Percentiles rank a stretch among this genome's conserved stretches.
Conservation (phyloP, 2,113 vertebrate species). For the Melanerpes aurifrons region DNA sequence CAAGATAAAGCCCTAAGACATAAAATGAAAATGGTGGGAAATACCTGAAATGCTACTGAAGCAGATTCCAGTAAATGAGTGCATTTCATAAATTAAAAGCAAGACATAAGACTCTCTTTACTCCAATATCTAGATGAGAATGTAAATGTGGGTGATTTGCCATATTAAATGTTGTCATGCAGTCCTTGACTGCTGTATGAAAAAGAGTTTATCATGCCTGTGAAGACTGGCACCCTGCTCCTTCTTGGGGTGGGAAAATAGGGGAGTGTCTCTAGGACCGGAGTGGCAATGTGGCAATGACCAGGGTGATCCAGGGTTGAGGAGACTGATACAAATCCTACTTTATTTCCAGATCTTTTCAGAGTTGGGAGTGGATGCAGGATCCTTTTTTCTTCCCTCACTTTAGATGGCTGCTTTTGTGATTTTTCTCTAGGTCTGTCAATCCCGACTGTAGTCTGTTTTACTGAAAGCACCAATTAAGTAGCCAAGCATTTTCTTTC, state of each 20-base stretch:
- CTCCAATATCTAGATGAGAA: not conserved
- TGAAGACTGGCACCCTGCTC: not conserved
- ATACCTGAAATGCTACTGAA: not conserved
- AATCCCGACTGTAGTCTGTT: not conserved
- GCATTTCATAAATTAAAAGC: not conserved
- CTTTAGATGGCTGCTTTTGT: not conserved
- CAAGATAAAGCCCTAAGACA: not conserved
- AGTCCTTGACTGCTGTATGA: not conserved
- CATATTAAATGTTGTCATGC: not conserved
- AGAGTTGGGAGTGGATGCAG: not conserved
- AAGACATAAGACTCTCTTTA: not conserved
- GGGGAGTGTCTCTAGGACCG: not conserved
- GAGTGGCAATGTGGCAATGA: not conserved
- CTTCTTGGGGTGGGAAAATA: not conserved
- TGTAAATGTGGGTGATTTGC: not conserved
- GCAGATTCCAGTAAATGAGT: not conserved
- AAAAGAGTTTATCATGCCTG: not conserved
- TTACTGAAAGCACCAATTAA: constrained; percentile 49
- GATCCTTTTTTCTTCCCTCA: not conserved
- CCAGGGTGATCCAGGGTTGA: not conserved
- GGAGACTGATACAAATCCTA: not conserved
- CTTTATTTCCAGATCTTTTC: not conserved
- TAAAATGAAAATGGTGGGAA: not conserved
- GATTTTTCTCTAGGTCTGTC: constrained; percentile 9
- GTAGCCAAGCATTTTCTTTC: constrained; percentile 10